Base-by-base conservation (phyloP, 1,140 invertebrate genomes). In the Diplogasteroides magnus region DNA sequence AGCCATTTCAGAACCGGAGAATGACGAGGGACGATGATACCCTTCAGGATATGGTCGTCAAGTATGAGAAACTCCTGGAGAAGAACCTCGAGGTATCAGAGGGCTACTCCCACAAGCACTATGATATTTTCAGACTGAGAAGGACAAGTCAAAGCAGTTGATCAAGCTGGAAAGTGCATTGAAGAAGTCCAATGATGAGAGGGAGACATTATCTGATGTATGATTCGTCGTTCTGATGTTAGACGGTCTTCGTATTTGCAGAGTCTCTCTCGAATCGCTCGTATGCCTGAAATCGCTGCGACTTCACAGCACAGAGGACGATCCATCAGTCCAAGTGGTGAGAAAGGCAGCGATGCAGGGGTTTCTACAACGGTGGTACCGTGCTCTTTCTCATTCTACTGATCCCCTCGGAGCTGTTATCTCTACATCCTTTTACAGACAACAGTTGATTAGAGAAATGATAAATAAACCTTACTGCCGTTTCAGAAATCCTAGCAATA, bases 321-420 rank as follows among this genome's bases (percentile, higher is more conserved):
- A 61, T 61, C 60, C 26, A n/a, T 61, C n/a, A 61, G 60, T 61
- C 60, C 37, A 48, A 48, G 6, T 48, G 37, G 37, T 48, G 6
- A 48, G 37, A 11, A 48, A n/a, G n/a, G n/a, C n/a, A n/a, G n/a
- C n/a, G n/a, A n/a, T n/a, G n/a, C n/a, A n/a, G n/a, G n/a, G n/a
- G n/a, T n/a, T n/a, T n/a, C n/a, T n/a, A n/a, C n/a, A n/a, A n/a
- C n/a, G n/a, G n/a, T n/a, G n/a, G n/a, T n/a, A n/a, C n/a, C n/a
- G n/a, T n/a, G n/a, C n/a, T 48, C 37, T 48, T 48, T 48, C 37
- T 6, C 19, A 48, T 48, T 48, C n/a, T n/a, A n/a, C n/a, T n/a
- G n/a, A n/a, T n/a, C n/a, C n/a, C n/a, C n/a, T n/a, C n/a, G n/a
- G n/a, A n/a, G n/a, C n/a, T n/a, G n/a, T n/a, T n/a, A n/a, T n/a